Evolutionary conservation across 2,797 vertebrate species (phyloP).

Genomic region (Remorina albescens): DNA sequence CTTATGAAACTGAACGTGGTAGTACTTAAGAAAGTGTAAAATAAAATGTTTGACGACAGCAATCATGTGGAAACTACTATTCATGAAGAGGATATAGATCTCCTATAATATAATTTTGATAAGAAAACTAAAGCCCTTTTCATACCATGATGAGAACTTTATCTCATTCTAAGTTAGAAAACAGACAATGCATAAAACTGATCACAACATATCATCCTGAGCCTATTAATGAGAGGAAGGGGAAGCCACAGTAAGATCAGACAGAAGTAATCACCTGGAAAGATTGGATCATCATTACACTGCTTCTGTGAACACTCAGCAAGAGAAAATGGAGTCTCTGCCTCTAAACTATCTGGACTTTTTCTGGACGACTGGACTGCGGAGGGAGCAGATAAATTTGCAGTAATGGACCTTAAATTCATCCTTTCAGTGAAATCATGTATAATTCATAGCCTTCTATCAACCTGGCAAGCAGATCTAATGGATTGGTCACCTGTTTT

Average conservation of each 20-base stretch:
- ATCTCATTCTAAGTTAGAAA: slow-evolving; percentile 22
- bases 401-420: slow-evolving; percentile 60
- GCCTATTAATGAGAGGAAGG: not conserved
- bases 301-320: not conserved
- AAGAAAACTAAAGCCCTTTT: not conserved
- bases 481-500: slow-evolving; percentile 33
- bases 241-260: not conserved
- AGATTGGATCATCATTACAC: slow-evolving; percentile 20
- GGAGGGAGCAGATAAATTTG: slow-evolving; percentile 24
- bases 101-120: slow-evolving; percentile 30
- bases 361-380: slow-evolving; percentile 22
- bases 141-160: not conserved
- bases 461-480: slow-evolving; percentile 13
- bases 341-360: slow-evolving; percentile 17
- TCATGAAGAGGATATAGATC: slow-evolving; percentile 36
- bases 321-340: slow-evolving; percentile 18
- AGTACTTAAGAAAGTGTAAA: slow-evolving; percentile 11
- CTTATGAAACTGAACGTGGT: slow-evolving; percentile 3
- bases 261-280: slow-evolving; percentile 16
- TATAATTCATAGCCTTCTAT: slow-evolving; percentile 67
- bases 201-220: not conserved
- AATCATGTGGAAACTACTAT: slow-evolving; percentile 32
- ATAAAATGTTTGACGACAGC: slow-evolving; percentile 4
- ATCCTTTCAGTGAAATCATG: slow-evolving; percentile 57
- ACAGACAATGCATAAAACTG: slow-evolving; percentile 18